These are phyloP conservation scores for Melanocharis versteri DNA, from an alignment of 2,113 vertebrate genomes.

Conservation along the genomic window DNA sequence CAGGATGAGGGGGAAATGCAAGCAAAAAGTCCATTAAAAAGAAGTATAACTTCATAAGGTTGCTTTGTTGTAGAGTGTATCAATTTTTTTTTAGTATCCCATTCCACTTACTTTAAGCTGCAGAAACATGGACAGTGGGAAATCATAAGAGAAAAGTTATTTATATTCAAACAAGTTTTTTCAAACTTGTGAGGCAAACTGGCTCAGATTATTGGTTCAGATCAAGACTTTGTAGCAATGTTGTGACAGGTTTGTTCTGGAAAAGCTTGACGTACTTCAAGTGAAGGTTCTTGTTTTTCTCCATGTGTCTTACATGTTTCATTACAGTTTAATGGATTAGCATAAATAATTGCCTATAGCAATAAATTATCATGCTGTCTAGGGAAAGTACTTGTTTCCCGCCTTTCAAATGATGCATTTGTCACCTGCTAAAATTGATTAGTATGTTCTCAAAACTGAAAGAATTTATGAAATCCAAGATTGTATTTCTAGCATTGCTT, in stretches of 20 bases:
- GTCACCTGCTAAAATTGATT: background rate
- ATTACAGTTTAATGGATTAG: background rate
- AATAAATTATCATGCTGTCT: background rate
- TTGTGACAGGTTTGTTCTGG: background rate
- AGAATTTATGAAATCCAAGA: background rate
- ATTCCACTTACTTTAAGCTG: background rate
- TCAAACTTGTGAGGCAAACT: background rate
- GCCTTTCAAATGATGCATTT: background rate
- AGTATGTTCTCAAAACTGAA: background rate
- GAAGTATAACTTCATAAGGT: background rate
- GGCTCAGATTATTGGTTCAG: background rate
- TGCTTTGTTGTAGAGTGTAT: background rate
- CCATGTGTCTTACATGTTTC: background rate
- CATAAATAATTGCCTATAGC: background rate
- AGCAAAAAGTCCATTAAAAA: background rate
- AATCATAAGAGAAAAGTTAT: background rate
- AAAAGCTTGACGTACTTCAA: background rate
- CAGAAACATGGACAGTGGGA: background rate
- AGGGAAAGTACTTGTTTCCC: background rate
- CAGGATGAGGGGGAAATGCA: background rate
- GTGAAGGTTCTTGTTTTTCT: background rate
- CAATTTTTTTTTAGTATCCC: background rate
- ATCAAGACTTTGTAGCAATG: background rate
- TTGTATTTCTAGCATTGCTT: background rate
- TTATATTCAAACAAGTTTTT: background rate